Evolutionary conservation across 2,888 invertebrate species (phyloP), one percentile per base, ranked within the genome.

Genomic region (Rhyacophila evoluta): DNA sequence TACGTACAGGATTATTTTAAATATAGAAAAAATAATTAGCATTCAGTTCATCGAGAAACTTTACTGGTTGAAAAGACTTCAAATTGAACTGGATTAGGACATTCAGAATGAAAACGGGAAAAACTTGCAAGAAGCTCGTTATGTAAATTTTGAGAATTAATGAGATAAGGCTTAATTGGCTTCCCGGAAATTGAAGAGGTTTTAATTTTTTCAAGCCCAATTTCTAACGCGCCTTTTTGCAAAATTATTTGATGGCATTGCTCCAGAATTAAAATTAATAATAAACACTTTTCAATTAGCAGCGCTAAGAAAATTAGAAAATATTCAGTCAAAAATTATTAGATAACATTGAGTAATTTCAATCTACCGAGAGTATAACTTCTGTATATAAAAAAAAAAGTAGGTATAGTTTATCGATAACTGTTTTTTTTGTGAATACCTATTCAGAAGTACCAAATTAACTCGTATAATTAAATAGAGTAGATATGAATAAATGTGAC

Each of bases 101-200:
- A 55, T 25, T 25, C 19, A 55, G 19, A 55, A 55, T 8, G 55
- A 55, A 55, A 55, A 55, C 19, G 55, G 19, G 12, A 25, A 55
- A 55, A 55, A 55, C 55, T 55, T 55, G 55, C 15, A 55, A 55
- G 55, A 55, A 55, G 55, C 55, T 55, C 55, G 55, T 55, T 55
- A 55, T 55, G 55, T 55, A 55, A 55, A 55, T 55, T 55, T 55
- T 8, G 55, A 55, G 55, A 55, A 55, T 55, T 55, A 55, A 55
- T 55, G 55, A 55, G 25, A 55, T 55, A 55, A 55, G 55, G 55
- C 55, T 55, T 55, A 55, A 55, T 55, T 55, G 41, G 55, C 55
- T 55, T 25, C 10, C 55, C 25, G 55, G 19, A 55, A 55, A 55
- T 55, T 55, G 55, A 55, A 55, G 55, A 55, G 55, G 55, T 55